Evolutionary conservation across 2,888 invertebrate species (phyloP), one percentile per base, ranked within the genome.

Genomic region (Drosophila sordidula): DNA sequence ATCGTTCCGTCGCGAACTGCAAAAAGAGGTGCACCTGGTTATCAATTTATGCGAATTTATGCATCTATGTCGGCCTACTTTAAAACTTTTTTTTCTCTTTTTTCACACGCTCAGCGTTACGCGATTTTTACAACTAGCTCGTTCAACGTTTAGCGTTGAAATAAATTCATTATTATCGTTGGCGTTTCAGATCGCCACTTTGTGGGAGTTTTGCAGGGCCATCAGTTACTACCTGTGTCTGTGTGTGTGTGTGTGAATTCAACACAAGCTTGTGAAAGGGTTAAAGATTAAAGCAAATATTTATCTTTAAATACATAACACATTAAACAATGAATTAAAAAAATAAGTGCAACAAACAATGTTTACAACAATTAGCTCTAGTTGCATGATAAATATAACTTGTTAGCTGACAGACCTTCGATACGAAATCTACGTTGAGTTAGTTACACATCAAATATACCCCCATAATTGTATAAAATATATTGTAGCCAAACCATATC

Each of bases 111-210:
- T 12, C 18, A 49, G 56, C 67, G 63, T 67, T 62, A 46, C 49
- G 73, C 75, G 65, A 62, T 56, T 73, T 86, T 83, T 79, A 83
- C 90, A 78, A 89, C 87, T 84, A 75, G 59, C 87, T 89, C 90
- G 90, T 80, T 89, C 82, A 61, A 72, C 87, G 90, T 83, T 89
- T 87, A 87, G 62, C 87, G 75, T 65, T 70, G 87, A 81, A 87
- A 90, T 87, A 89, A 87, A 87, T 79, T 90, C 81, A 89, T 85
- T 89, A 79, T 69, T 69, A 71, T 16, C 64, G 58, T 46, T 58
- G 49, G 50, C 79, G 45, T 65, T 59, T 54, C 66, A 58, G 67
- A 58, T 72, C 74, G 67, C 58, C 64, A 65, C 57, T 62, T 50
- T 55, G 52, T 71, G 83, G 82, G 77, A 68, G 57, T 65, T 68